Conservation (phyloP, 2,888 invertebrate genomes). For the Trilocha varians region DNA sequence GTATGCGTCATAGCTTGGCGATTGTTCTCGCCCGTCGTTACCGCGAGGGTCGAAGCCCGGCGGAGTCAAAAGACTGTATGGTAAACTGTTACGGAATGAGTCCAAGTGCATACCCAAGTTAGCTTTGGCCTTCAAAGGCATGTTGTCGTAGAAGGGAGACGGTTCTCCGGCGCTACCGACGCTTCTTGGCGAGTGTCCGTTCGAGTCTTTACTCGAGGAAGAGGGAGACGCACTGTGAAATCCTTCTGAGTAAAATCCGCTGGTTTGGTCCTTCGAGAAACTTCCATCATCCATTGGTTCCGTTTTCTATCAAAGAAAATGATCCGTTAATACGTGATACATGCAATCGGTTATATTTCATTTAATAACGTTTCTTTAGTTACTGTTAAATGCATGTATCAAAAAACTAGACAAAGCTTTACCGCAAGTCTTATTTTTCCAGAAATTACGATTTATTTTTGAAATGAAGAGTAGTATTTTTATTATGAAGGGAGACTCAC, state of each 20-base stretch:
- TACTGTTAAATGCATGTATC: too few relatives aligned
- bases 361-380: too few relatives aligned
- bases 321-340: conserved; percentile 9
- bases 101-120: conserved; percentile 60
- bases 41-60: conserved; percentile 66
- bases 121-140: conserved; percentile 57
- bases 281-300: conserved; percentile 63
- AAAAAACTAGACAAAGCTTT: too few relatives aligned
- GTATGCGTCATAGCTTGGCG: conserved; percentile 47
- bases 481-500: conserved; percentile 30
- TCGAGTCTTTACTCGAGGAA: conserved; percentile 69
- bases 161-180: conserved; percentile 56
- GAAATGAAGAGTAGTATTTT: not conserved
- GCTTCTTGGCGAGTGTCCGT: conserved; percentile 63
- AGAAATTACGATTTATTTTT: too few relatives aligned
- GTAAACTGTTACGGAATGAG: conserved; percentile 55
- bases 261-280: conserved; percentile 71
- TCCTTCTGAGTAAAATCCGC: conserved; percentile 75
- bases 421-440: too few relatives aligned
- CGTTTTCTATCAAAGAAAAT: conserved; percentile 67
- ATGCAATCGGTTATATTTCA: too few relatives aligned
- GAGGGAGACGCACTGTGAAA: conserved; percentile 75
- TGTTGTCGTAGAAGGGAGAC: conserved; percentile 49
- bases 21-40: conserved; percentile 43
- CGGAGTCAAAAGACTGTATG: conserved; percentile 76